A percentile compares a stretch with the other conserved stretches of the same genome.
These are phyloP conservation scores for Sminthurinus aureus DNA, from an alignment of 2,888 invertebrate genomes.

Conservation along the genomic window DNA sequence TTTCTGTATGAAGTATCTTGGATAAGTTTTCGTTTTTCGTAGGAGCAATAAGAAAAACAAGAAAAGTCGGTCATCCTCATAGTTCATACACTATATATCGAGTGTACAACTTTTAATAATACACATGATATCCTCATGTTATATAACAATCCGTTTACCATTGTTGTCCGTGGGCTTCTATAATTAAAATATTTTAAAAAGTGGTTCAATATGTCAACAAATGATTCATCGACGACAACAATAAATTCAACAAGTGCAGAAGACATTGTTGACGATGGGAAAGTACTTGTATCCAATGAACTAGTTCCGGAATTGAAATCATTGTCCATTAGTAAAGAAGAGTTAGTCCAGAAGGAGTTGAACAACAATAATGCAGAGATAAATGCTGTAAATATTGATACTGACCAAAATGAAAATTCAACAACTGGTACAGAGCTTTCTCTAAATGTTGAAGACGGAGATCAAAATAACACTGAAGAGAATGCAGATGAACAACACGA, in stretches of 20 bases:
- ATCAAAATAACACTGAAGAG: background rate
- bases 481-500: constrained; percentile 4
- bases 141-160: no score
- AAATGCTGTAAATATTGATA: background rate
- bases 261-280: background rate
- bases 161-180: no score
- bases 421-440: background rate
- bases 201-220: background rate
- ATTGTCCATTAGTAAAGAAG: background rate
- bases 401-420: constrained; percentile 9
- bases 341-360: background rate
- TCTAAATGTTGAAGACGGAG: background rate
- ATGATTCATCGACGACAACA: background rate
- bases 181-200: background rate
- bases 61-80: background rate
- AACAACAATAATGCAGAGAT: background rate
- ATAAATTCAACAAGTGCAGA: background rate
- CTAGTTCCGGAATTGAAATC: background rate
- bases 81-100: no score
- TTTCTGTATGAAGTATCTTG: no score
- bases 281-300: background rate
- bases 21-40: background rate
- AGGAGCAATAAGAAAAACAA: background rate
- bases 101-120: background rate
- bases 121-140: no score